A percentile compares a stretch with the other conserved stretches of the same genome.
Evolutionary conservation across 23 tunicate genomes (phyloP).

Genomic region (Halocynthia roretzi): DNA sequence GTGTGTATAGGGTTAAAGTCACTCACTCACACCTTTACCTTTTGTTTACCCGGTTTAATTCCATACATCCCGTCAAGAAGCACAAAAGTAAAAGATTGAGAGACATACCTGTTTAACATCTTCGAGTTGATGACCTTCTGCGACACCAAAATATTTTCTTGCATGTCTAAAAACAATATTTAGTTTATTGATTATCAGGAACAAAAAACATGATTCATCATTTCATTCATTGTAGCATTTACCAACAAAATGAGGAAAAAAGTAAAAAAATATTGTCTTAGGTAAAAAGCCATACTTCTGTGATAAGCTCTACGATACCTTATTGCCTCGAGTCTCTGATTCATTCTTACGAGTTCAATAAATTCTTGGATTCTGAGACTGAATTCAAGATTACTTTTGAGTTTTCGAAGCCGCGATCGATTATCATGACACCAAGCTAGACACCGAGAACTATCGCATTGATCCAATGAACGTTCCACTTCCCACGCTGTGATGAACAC

Average conservation of each 20-base stretch:
- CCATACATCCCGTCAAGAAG: too few relatives aligned
- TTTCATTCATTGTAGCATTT: too few relatives aligned
- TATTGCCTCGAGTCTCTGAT: constrained; percentile 69
- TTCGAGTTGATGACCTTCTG: constrained; percentile 52
- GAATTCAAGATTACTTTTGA: constrained; percentile 76
- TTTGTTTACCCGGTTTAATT: too few relatives aligned
- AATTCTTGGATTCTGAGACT: constrained; percentile 75
- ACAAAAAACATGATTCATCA: not conserved
- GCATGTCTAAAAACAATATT: constrained; percentile 59
- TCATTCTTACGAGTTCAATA: constrained; percentile 72
- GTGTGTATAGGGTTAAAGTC: too few relatives aligned
- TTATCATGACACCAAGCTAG: constrained; percentile 91
- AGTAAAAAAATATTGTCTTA: not conserved
- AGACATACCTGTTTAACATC: constrained; percentile 71
- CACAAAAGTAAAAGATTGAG: too few relatives aligned
- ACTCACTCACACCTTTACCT: too few relatives aligned
- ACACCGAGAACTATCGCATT: constrained; percentile 41
- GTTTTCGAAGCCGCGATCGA: constrained; percentile 69
- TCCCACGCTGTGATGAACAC: constrained; percentile 92
- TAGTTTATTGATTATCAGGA: not conserved
- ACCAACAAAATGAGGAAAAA: not conserved
- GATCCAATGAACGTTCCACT: constrained; percentile 68
- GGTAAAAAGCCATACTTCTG: too few relatives aligned
- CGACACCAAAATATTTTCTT: constrained; percentile 49
- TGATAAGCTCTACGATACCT: constrained; percentile 17